These are phyloP conservation scores for Melanotaenia boesemani DNA, from an alignment of 2,797 vertebrate species.

Conservation along the genomic window DNA sequence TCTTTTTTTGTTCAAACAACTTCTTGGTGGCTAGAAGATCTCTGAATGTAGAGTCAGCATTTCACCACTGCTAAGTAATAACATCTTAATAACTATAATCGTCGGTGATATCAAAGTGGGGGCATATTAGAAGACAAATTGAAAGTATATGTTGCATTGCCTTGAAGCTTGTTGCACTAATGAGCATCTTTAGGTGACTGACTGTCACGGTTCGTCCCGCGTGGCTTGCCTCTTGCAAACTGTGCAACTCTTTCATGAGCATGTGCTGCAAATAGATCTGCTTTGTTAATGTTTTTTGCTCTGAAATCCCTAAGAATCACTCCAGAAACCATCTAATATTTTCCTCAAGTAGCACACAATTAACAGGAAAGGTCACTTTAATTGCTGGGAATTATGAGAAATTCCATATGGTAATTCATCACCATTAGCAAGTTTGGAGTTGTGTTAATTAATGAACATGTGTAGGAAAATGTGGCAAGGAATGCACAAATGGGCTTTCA, in stretches of 20 bases:
- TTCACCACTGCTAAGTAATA: constrained; percentile 9
- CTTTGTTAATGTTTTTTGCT: constrained; percentile 35
- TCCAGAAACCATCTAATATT: constrained; percentile 50
- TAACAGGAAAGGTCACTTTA: constrained; percentile 70
- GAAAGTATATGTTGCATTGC: constrained; percentile 13
- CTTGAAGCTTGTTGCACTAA: constrained; percentile 46
- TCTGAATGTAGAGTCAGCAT: background rate
- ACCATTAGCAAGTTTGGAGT: constrained; percentile 59
- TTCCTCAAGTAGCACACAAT: constrained; percentile 57
- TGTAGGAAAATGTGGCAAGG: constrained; percentile 42
- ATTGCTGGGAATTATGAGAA: constrained; percentile 66
- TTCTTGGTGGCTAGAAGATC: background rate
- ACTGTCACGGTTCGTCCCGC: constrained; percentile 35
- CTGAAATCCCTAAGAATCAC: constrained; percentile 43
- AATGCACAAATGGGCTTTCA: constrained; percentile 22
- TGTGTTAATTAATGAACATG: constrained; percentile 50
- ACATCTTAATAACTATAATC: constrained; percentile 15
- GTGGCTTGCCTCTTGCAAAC: constrained; percentile 25
- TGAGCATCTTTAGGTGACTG: constrained; percentile 45
- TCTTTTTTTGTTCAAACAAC: no score
- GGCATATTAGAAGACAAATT: constrained; percentile 30
- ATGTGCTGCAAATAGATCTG: constrained; percentile 51
- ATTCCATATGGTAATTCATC: constrained; percentile 72
- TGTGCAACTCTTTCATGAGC: constrained; percentile 31
- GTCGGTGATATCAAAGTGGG: constrained; percentile 17